Conservation (phyloP, 1,140 invertebrate genomes). For the Drosophila bipectinata region DNA sequence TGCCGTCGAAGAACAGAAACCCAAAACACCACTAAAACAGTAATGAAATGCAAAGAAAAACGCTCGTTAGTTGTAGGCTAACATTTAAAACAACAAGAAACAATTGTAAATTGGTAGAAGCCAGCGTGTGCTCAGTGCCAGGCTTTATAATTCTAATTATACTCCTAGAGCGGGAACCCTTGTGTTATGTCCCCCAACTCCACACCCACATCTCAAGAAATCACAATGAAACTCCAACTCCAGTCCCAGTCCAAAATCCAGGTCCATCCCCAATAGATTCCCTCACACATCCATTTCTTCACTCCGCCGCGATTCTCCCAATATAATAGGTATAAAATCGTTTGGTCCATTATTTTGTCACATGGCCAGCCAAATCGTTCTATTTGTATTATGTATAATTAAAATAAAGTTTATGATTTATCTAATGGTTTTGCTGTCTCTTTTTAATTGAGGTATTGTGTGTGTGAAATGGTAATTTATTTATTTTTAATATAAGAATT, state of each 20-base stretch:
- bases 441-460: not conserved
- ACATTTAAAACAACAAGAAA: not conserved
- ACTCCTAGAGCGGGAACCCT: not conserved
- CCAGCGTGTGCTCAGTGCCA: not conserved
- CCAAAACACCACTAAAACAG: not conserved
- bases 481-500: too few species aligned
- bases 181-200: conserved; percentile 4
- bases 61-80: conserved; percentile 22
- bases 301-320: conserved; percentile 6
- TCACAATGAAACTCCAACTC: not conserved
- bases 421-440: not conserved
- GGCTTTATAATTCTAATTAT: conserved; percentile 22
- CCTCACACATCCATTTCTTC: conserved; percentile 1
- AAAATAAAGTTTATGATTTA: conserved; percentile 35
- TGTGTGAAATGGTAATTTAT: not conserved
- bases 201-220: not conserved
- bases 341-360: conserved; percentile 14
- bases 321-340: conserved; percentile 11
- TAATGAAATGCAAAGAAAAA: not conserved
- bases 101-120: conserved; percentile 24
- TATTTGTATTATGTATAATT: conserved; percentile 44
- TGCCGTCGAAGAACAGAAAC: not conserved
- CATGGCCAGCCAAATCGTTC: conserved; percentile 30
- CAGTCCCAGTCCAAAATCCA: conserved; percentile 8
- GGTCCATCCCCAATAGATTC: not conserved